A percentile compares a stretch with the other conserved stretches of the same genome.
Evolutionary conservation across 2,888 invertebrate species (phyloP).

Genomic region (Dasysyrphus albostriatus): DNA sequence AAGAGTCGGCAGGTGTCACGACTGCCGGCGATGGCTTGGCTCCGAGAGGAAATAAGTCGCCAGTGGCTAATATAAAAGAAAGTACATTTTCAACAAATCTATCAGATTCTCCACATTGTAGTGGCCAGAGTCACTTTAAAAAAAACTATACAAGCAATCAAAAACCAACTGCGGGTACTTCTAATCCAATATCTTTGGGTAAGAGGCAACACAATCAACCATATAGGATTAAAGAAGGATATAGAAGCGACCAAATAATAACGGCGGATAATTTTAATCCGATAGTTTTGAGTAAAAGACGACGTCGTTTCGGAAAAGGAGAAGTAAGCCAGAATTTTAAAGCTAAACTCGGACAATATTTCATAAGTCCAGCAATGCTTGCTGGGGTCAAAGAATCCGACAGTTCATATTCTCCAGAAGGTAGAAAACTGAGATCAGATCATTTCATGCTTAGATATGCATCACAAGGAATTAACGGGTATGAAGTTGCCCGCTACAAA

Average conservation of each 20-base stretch:
- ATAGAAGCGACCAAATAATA: neutral
- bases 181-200: too few species aligned
- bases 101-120: neutral
- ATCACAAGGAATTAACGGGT: neutral
- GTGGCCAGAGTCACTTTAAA: neutral
- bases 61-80: conserved; percentile 38
- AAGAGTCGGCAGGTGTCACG: conserved; percentile 65
- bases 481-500: neutral
- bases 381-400: conserved; percentile 2
- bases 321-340: too few species aligned
- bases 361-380: neutral
- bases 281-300: too few species aligned
- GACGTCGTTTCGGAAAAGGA: too few species aligned
- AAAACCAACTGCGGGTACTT: too few species aligned
- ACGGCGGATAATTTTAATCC: too few species aligned
- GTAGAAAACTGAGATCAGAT: neutral
- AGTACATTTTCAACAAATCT: neutral
- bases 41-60: conserved; percentile 63
- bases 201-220: neutral
- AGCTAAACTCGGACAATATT: too few species aligned
- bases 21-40: conserved; percentile 70
- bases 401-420: neutral
- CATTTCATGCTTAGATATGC: neutral
- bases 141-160: too few species aligned
- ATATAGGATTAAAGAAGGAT: neutral